Evolutionary conservation across 1,140 invertebrate genomes (phyloP), one percentile per base, ranked within the genome.

Genomic region (Solen grandis): DNA sequence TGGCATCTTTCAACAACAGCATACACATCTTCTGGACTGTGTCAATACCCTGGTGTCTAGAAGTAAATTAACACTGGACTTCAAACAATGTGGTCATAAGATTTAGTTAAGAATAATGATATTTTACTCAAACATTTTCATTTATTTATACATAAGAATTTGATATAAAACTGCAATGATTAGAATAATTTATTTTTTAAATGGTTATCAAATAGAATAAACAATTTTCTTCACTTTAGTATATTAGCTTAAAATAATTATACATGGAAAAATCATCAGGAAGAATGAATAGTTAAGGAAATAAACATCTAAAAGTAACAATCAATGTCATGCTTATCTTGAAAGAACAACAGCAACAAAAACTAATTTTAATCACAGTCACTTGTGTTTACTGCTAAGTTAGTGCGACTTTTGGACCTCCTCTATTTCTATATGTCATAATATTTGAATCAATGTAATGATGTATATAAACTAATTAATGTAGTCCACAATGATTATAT

Each of bases 21-120:
- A 59, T 59, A 59, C 29, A 59, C 57, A 59, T 25, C 57, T 59
- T 59, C 57, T 25, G 10, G 10, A 59, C 10, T 59, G 57, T 59
- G 57, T 59, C 57, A 59, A 13, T 13, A 25, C 57, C 57, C 25
- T 59, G 10, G 10, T 25, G 10, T 59, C 57, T 59, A 27, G 25
- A 59, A 59, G 25, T 22, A 59, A 10, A 59, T 59, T 59, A 59
- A 59, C 22, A 25, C 29, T 25, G n/a, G 10, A 59, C 8, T 59
- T 59, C 10, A 59, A 59, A 10, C 22, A 59, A 59, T 59, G 57
- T 10, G 25, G 57, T 59, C 10, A 14, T 14, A 59, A 59, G 57
- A 14, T 14, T 59, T 10, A 10, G 25, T 10, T 59, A 13, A 10
- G 10, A 59, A 14, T 59, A 25, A 22, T 59, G 25, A 59, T 14